Evolutionary conservation across 2,113 vertebrate species (phyloP), one percentile per base, ranked within the genome.

Genomic region (Anser cygnoides): DNA sequence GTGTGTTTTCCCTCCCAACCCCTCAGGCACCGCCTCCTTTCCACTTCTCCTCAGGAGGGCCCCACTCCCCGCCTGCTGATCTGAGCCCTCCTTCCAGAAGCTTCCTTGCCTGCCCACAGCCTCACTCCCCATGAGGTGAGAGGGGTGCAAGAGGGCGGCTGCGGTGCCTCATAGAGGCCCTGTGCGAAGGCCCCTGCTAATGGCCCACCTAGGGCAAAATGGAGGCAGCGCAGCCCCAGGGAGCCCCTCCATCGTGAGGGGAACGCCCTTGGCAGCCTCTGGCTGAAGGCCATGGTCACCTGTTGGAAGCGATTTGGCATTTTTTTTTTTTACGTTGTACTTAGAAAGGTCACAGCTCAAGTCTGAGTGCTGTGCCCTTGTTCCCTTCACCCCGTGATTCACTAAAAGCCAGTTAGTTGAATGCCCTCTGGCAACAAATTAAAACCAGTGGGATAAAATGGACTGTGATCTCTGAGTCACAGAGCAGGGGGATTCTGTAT

Each of bases 331-430:
- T 70, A 11, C 0, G 0, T 26, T 23, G 31, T 17, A 77, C 71
- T 88, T 41, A 72, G 71, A 95, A 95, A 95, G 95, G 93, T 95
- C 95, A 90, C 8, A 3, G 87, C 85, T 68, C 85, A 52, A 67
- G 92, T 17, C 92, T 35, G 46, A 57, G n/a, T 85, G 87, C 84
- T 3, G 21, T 50, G 4, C 44, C 65, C 62, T 76, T 25, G 4
- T 55, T 67, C 74, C 65, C 76, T 89, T 65, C 91, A 61, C 81
- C 84, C 76, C 57, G 68, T 6, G 14, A 39, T 41, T 70, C 87
- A 33, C 92, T 91, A 80, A 96, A 95, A 92, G 95, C 82, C 90
- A 68, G 52, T 81, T 58, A 86, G 84, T 83, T 76, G 78, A 79
- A 76, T 0, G 2, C 84, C 94, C 85, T 94, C 44, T 7, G 78